These are phyloP conservation scores for Drosophila takahashii DNA, from an alignment of 1,140 invertebrate genomes.

Conservation along the genomic window DNA sequence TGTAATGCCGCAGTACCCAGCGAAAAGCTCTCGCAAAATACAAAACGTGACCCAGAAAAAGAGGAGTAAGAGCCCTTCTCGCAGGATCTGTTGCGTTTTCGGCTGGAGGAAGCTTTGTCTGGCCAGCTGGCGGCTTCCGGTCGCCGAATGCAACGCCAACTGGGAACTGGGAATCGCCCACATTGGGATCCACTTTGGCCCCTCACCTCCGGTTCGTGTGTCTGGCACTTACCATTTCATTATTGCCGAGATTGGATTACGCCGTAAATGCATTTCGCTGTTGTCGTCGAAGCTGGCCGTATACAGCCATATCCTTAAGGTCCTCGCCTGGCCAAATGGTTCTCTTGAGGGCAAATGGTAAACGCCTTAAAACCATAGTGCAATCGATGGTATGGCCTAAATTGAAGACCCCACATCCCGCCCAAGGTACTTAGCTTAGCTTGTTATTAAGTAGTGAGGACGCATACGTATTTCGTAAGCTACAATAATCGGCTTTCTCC, in stretches of 20 bases:
- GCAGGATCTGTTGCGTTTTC: conserved; percentile 50
- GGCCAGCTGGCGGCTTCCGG: conserved; percentile 40
- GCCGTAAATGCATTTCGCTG: conserved; percentile 63
- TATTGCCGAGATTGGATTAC: conserved; percentile 62
- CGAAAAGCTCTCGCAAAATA: conserved; percentile 34
- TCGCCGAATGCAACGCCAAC: conserved; percentile 11
- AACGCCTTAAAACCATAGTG: conserved; percentile 19
- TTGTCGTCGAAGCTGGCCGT: conserved; percentile 26
- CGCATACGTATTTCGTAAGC: background rate
- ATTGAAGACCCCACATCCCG: background rate
- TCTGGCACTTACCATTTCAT: conserved; percentile 64
- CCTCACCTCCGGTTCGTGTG: conserved; percentile 20
- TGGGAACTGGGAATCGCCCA: conserved; percentile 16
- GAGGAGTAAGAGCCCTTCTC: conserved; percentile 6
- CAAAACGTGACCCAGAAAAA: conserved; percentile 45
- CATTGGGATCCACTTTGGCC: conserved; percentile 17
- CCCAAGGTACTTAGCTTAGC: background rate
- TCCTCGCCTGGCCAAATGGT: background rate
- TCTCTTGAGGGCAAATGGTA: conserved; percentile 8
- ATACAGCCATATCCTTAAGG: conserved; percentile 14
- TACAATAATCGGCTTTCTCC: background rate
- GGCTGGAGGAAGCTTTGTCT: conserved; percentile 34
- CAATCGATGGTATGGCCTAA: conserved; percentile 1
- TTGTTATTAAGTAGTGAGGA: conserved; percentile 1
- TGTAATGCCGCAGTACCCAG: background rate